Evolutionary conservation across 1,140 invertebrate species (phyloP).

Genomic region (Tetramorium simillimum): DNA sequence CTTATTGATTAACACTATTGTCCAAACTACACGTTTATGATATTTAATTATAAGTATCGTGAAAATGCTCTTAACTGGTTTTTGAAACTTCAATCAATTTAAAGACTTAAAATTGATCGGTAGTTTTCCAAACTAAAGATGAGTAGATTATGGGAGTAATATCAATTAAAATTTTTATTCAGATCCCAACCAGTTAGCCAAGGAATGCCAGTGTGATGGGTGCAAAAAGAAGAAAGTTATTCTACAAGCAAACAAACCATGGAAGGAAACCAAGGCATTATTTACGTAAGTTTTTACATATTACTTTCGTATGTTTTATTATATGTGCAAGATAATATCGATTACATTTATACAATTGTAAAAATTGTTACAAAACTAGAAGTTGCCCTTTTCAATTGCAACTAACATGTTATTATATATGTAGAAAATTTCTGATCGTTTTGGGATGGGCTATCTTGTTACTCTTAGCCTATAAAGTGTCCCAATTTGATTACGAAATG

Average conservation of each 20-base stretch:
- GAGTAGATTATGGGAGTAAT: neutral
- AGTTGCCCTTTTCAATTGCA: neutral
- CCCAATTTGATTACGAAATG: constrained; percentile 99
- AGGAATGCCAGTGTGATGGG: constrained; percentile 94
- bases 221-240: constrained; percentile 94
- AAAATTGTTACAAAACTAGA: constrained; percentile 1
- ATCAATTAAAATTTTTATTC: constrained; percentile 37
- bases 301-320: constrained; percentile 19
- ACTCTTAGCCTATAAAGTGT: constrained; percentile 97
- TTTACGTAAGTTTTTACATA: constrained; percentile 80
- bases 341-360: neutral
- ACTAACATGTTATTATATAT: constrained; percentile 71
- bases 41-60: neutral
- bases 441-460: constrained; percentile 95
- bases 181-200: constrained; percentile 91
- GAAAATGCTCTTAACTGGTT: neutral
- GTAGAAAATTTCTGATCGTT: constrained; percentile 90
- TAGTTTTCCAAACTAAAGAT: neutral
- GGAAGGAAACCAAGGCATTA: constrained; percentile 92
- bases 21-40: neutral
- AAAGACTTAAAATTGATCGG: too few species aligned
- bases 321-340: neutral
- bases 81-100: too few species aligned
- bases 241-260: constrained; percentile 93
- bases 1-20: neutral